These are phyloP conservation scores for Eufriesea mexicana DNA, from an alignment of 1,140 invertebrate genomes.

Conservation along the genomic window DNA sequence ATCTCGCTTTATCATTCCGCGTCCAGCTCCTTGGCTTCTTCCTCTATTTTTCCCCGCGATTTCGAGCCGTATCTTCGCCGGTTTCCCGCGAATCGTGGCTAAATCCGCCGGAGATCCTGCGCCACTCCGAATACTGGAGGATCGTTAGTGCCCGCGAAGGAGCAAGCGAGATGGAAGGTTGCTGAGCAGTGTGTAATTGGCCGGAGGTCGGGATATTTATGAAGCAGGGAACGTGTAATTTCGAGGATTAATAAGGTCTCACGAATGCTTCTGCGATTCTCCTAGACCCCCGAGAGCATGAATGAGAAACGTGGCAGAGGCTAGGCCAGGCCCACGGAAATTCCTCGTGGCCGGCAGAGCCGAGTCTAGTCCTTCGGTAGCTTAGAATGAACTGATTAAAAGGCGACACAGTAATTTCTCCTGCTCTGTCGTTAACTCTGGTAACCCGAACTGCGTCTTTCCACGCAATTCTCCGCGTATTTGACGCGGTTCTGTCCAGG, in stretches of 20 bases:
- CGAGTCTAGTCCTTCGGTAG: no score
- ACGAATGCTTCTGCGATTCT: not conserved
- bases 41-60: no score
- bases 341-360: no score
- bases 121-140: not conserved
- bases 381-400: no score
- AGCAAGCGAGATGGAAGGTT: not conserved
- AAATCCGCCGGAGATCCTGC: not conserved
- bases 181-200: not conserved
- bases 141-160: not conserved
- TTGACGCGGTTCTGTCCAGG: not conserved
- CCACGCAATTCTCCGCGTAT: not conserved
- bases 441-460: not conserved
- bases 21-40: not conserved
- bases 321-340: no score
- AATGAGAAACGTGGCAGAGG: no score
- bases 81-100: not conserved
- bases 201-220: not conserved
- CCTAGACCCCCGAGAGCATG: no score
- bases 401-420: no score
- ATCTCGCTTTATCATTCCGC: slow-evolving; percentile 15
- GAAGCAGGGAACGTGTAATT: slow-evolving; percentile 1
- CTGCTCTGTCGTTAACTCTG: not conserved
- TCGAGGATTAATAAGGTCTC: not conserved
- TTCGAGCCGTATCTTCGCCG: not conserved